A percentile compares a stretch with the other conserved stretches of the same genome.
Conservation (phyloP, 2,888 invertebrate genomes). For the Leucania comma region DNA sequence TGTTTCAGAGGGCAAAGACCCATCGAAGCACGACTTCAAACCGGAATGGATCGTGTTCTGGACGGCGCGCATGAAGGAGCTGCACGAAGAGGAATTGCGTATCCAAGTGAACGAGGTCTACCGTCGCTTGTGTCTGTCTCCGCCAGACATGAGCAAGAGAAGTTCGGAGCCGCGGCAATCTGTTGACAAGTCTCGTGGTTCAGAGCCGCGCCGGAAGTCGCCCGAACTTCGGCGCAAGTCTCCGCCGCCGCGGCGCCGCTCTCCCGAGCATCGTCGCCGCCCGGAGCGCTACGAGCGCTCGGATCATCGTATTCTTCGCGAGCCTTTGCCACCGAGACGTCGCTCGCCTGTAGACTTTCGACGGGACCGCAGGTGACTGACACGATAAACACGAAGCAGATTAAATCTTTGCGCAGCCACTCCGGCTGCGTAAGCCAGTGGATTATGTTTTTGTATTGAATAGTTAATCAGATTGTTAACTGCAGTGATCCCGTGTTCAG, state of each 20-base stretch:
- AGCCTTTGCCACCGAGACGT: constrained; percentile 25
- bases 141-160: constrained; percentile 71
- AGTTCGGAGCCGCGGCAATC: constrained; percentile 32
- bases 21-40: constrained; percentile 95
- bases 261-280: constrained; percentile 47
- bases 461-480: too few relatives aligned
- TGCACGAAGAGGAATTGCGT: constrained; percentile 93
- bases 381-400: too few relatives aligned
- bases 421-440: not conserved
- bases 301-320: constrained; percentile 12
- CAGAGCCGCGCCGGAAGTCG: constrained; percentile 54
- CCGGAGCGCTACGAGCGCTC: constrained; percentile 14
- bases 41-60: constrained; percentile 97
- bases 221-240: constrained; percentile 45
- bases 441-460: not conserved
- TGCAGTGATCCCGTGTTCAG: not conserved
- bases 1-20: constrained; percentile 92
- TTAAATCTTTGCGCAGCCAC: not conserved
- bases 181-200: constrained; percentile 17
- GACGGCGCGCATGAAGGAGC: constrained; percentile 95
- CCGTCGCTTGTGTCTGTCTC: constrained; percentile 89
- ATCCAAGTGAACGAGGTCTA: constrained; percentile 93
- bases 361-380: constrained; percentile 63
- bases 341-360: constrained; percentile 51
- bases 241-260: constrained; percentile 36